Evolutionary conservation across 2,888 invertebrate species (phyloP), one percentile per base, ranked within the genome.

Genomic region (Frankliniella fusca): DNA sequence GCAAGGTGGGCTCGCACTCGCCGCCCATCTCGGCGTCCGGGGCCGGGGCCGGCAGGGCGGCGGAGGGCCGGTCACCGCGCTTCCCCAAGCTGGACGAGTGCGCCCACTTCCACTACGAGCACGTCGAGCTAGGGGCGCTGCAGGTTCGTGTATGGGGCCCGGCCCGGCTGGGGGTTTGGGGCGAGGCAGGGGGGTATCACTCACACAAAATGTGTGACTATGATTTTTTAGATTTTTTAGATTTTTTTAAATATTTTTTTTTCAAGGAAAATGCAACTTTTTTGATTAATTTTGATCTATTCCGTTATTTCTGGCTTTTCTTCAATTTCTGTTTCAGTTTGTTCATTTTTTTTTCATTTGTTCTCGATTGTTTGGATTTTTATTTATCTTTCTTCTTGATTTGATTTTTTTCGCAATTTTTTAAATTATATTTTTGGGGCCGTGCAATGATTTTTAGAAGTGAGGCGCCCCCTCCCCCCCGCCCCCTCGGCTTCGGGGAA

Each of bases 91-190:
- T 98, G 84, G 97, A 97, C 88, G 98, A 98, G 88, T 99, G 98
- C 89, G 98, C 98, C 9, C 99, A 99, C 88, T 99, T 99, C 89
- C 99, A 99, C 89, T 99, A 98, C 89, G 98, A 98, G 87, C 92
- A 95, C 85, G 97, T 98, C 27, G 94, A 96, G 85, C 90, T 98
- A 85, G 94, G 95, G n/a, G 93, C 93, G 0, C 89, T 93, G 81
- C 90, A 91, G 89, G 92, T 92, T 87, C 85, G 86, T 85, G 50
- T n/a, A n/a, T n/a, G n/a, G n/a, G n/a, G n/a, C n/a, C n/a, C n/a
- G n/a, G n/a, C n/a, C n/a, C n/a, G n/a, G n/a, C n/a, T n/a, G n/a
- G n/a, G n/a, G n/a, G n/a, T n/a, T n/a, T n/a, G n/a, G n/a, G n/a
- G n/a, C n/a, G n/a, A n/a, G n/a, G n/a, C n/a, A n/a, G n/a, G n/a